Conservation (phyloP, 2,797 vertebrate species). For the Paratrypauchen microcephalus region DNA sequence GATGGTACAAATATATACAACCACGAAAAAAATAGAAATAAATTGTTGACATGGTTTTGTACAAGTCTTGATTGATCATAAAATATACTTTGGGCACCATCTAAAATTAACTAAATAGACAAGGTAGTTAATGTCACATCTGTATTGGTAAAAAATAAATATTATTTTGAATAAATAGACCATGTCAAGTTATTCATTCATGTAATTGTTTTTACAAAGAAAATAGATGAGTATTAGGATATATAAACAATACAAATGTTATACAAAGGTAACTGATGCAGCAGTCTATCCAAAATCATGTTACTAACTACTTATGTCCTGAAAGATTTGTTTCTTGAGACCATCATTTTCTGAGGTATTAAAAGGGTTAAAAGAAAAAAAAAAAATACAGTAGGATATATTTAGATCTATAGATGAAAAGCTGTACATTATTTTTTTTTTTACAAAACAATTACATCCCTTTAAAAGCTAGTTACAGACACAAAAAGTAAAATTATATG, state of each 20-base stretch:
- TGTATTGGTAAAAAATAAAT: constrained; percentile 61
- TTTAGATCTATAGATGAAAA: not conserved
- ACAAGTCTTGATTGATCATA: constrained; percentile 40
- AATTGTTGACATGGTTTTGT: constrained; percentile 45
- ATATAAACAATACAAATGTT: constrained; percentile 24
- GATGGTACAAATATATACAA: constrained; percentile 76
- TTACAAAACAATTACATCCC: constrained; percentile 46
- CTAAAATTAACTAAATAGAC: constrained; percentile 11
- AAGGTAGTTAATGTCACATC: constrained; percentile 36
- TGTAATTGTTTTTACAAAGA: constrained; percentile 35
- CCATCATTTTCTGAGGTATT: constrained; percentile 20
- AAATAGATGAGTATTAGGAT: constrained; percentile 14
- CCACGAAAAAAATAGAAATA: constrained; percentile 53
- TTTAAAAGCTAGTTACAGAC: constrained; percentile 42
- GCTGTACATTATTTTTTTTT: constrained; percentile 15
- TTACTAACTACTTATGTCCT: constrained; percentile 18
- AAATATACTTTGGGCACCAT: constrained; percentile 29
- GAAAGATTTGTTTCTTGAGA: constrained; percentile 19
- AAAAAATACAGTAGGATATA: constrained; percentile 23
- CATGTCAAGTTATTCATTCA: constrained; percentile 35
- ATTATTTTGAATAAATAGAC: constrained; percentile 65
- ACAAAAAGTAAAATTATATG: constrained; percentile 27
- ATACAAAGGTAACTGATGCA: constrained; percentile 14
- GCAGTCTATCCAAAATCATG: constrained; percentile 11
- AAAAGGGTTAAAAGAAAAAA: constrained; percentile 23